Base-by-base conservation (phyloP, 2,888 invertebrate genomes). In the Tuberolachnus salignus region DNA sequence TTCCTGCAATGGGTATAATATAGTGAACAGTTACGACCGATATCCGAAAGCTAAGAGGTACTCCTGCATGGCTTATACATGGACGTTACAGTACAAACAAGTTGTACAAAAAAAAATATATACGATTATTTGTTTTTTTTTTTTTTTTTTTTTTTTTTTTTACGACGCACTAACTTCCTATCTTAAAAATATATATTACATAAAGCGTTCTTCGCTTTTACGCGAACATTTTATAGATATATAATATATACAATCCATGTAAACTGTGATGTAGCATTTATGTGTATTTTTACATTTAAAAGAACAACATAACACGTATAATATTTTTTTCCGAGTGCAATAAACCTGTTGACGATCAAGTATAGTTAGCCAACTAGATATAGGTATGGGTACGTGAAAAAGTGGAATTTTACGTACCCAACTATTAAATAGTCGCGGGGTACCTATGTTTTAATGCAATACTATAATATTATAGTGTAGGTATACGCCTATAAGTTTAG, bases 281-380 rank as follows among this genome's bases (percentile, higher is more conserved):
- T 61, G n/a, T 19, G 19, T 19, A 59, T 53, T 44, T 66, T 69
- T 69, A 69, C 14, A 34, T 69, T 69, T 69, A 51, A 53, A 34
- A 51, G 19, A 53, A 53, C 14, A 34, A 51, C 19, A 19, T 61
- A 61, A 21, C 11, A 11, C 11, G n/a, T 69, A 69, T 34, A 8
- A 34, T 13, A 34, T 23, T 57, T 44, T n/a, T 71, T 59, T n/a
- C 44, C 46, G 26, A 61, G 46, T 49, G 59, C 44, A 14, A 49
- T 49, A 49, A 59, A 59, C 46, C 16, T 42, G 51, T 71, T 49
- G 19, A 26, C n/a, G 21, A 42, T 10, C 42, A n/a, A 19, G 9
- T 46, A 55, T 55, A 19, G 6, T 9, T 55, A 21, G 14, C 3
- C 8, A 34, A 34, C n/a, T 11, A 9, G 3, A 13, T 63, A 21